phyloP scores from a whole-genome alignment of 2,797 vertebrate species.

The Coilia nasus region DNA sequence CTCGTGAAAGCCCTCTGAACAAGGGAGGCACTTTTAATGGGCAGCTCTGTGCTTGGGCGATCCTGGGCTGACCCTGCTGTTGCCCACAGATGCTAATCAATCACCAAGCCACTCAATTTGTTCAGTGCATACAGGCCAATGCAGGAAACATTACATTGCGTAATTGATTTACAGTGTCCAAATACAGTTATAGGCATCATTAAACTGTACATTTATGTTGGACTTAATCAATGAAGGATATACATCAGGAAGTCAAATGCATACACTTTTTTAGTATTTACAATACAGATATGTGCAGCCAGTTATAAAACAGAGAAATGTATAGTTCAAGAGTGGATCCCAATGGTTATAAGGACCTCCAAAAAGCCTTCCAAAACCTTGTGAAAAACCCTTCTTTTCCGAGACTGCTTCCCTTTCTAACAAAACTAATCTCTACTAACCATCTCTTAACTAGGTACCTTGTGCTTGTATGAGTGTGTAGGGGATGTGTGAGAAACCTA shows the following conservation, averaged over 20 bases:
- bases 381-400: too few species aligned
- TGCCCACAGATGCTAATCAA: slow-evolving; percentile 8
- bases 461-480: too few species aligned
- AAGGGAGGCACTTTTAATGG: slow-evolving; percentile 13
- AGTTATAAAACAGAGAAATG: too few species aligned
- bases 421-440: too few species aligned
- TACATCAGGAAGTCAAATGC: background rate
- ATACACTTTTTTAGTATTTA: background rate
- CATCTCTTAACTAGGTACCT: too few species aligned
- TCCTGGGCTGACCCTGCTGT: background rate
- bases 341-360: background rate
- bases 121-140: background rate
- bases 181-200: background rate
- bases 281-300: background rate
- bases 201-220: background rate
- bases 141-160: background rate
- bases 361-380: too few species aligned
- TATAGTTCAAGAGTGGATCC: too few species aligned
- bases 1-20: slow-evolving; percentile 5
- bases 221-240: background rate
- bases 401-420: too few species aligned
- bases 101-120: background rate
- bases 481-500: too few species aligned
- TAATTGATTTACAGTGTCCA: background rate
- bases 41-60: slow-evolving; percentile 13